phyloP scores from a whole-genome alignment of 2,888 invertebrate genomes.

The Aphodius sticticus region DNA sequence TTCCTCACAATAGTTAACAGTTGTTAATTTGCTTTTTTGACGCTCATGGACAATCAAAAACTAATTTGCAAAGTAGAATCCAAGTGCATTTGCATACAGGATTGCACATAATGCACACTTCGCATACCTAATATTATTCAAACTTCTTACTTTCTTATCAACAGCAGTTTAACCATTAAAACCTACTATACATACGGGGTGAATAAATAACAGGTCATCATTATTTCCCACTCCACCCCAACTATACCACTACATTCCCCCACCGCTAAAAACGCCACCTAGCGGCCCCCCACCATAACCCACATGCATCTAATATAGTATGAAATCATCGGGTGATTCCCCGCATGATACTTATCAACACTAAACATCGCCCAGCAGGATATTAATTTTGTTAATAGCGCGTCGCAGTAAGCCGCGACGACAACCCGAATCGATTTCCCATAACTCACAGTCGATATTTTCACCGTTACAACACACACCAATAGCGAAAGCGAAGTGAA shows the following conservation, averaged over 20 bases:
- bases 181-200: background rate
- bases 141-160: background rate
- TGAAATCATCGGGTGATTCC: background rate
- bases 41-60: background rate
- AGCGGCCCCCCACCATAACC: background rate
- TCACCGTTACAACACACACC: slow-evolving; percentile 30
- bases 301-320: background rate
- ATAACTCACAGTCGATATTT: slow-evolving; percentile 51
- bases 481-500: slow-evolving; percentile 42
- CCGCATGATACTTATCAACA: background rate
- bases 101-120: background rate
- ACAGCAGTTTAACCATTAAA: background rate
- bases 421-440: slow-evolving; percentile 49
- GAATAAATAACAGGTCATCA: slow-evolving; percentile 4
- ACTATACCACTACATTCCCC: background rate
- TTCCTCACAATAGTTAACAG: background rate
- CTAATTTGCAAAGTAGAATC: background rate
- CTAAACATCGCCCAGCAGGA: slow-evolving; percentile 31
- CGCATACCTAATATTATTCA: background rate
- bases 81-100: background rate
- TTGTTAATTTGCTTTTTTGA: background rate
- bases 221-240: background rate
- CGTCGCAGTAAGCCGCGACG: background rate
- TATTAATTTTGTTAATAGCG: slow-evolving; percentile 4
- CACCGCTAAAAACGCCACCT: background rate